Conservation (phyloP, 1,140 invertebrate species). For the Homarus americanus region DNA sequence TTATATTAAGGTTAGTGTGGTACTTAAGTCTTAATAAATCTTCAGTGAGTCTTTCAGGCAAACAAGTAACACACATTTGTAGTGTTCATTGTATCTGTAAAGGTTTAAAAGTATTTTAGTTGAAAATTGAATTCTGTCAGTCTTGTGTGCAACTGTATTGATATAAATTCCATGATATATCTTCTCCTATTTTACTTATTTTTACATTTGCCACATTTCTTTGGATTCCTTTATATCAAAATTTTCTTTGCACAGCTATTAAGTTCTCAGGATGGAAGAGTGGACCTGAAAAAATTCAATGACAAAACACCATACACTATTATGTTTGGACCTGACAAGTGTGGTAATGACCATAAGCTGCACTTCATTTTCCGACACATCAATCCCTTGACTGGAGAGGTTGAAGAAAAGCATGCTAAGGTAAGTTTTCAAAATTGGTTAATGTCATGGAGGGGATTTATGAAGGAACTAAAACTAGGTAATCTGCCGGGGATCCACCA, state of each 20-base stretch:
- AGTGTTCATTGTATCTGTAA: too few relatives aligned
- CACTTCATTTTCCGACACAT: constrained; percentile 99
- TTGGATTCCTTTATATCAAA: not conserved
- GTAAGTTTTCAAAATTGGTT: constrained; percentile 82
- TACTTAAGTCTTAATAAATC: too few relatives aligned
- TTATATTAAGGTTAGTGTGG: constrained; percentile 92
- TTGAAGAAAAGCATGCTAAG: constrained; percentile 95
- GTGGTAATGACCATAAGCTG: constrained; percentile 96
- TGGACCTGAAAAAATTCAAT: constrained; percentile 90
- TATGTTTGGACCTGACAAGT: constrained; percentile 99
- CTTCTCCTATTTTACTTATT: too few relatives aligned
- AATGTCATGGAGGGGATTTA: too few relatives aligned
- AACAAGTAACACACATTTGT: too few relatives aligned
- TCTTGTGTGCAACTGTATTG: not conserved
- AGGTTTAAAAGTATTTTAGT: too few relatives aligned
- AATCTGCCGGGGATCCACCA: too few relatives aligned
- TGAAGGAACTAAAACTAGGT: too few relatives aligned
- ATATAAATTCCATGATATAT: not conserved
- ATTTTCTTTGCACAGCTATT: constrained; percentile 55
- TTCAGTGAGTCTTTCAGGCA: too few relatives aligned
- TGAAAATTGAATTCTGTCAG: not conserved
- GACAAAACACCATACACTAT: constrained; percentile 98
- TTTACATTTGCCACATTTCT: not conserved
- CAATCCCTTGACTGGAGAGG: constrained; percentile 93
- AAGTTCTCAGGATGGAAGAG: constrained; percentile 82